A percentile compares a stretch with the other conserved stretches of the same genome.
Conservation (phyloP, 2,113 vertebrate species). For the Ailurus styani region DNA sequence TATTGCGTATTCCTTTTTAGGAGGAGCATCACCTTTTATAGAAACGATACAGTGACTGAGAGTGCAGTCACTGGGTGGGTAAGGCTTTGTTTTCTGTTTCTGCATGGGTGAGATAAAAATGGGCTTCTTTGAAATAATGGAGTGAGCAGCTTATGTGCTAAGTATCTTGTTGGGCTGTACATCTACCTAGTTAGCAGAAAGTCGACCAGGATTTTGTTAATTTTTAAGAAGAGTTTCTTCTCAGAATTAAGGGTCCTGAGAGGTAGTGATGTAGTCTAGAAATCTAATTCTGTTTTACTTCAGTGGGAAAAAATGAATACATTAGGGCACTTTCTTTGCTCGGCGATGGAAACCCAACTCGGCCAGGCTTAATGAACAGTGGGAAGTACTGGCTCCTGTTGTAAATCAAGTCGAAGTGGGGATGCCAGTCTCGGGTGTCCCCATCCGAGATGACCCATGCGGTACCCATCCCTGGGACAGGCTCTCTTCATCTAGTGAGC, state of each 20-base stretch:
- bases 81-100: neutral
- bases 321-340: neutral
- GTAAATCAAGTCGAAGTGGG: neutral
- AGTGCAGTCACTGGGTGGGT: neutral
- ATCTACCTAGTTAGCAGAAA: neutral
- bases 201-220: neutral
- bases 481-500: neutral
- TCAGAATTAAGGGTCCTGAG: neutral
- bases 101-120: neutral
- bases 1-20: neutral
- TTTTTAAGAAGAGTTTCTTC: neutral
- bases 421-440: neutral
- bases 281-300: neutral
- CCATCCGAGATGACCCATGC: neutral
- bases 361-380: neutral
- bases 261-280: neutral
- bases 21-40: neutral
- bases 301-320: neutral
- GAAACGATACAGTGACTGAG: neutral
- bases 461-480: neutral
- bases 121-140: neutral
- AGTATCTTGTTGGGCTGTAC: neutral
- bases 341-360: neutral
- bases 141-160: neutral
- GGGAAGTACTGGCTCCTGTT: neutral